Evolutionary conservation across 1,140 invertebrate genomes (phyloP).

Genomic region (Camponotus pennsylvanicus): DNA sequence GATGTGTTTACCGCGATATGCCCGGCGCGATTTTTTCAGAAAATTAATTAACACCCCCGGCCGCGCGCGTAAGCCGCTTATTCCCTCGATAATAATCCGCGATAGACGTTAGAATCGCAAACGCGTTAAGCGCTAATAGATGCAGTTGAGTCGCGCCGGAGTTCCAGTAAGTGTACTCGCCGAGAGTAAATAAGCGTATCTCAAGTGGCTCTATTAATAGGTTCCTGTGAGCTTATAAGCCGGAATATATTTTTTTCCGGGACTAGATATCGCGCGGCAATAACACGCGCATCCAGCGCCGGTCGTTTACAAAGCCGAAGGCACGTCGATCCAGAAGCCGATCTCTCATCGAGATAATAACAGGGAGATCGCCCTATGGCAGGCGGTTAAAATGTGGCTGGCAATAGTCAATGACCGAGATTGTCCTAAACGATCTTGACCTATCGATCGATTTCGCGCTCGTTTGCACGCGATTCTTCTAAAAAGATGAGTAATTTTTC

Average conservation of each 20-base stretch:
- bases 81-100: constrained; percentile 47
- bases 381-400: constrained; percentile 2
- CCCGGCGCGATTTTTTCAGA: constrained; percentile 32
- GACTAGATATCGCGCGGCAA: constrained; percentile 66
- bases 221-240: constrained; percentile 72
- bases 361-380: constrained; percentile 56
- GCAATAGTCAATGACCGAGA: constrained; percentile 52
- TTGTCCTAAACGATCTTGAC: constrained; percentile 43
- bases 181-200: constrained; percentile 73
- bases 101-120: constrained; percentile 12
- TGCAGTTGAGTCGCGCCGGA: constrained; percentile 59
- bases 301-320: constrained; percentile 53
- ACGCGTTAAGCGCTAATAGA: constrained; percentile 69
- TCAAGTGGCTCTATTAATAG: constrained; percentile 77
- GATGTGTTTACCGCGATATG: constrained; percentile 62
- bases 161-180: constrained; percentile 38
- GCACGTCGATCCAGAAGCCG: constrained; percentile 69
- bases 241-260: constrained; percentile 66
- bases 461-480: constrained; percentile 23
- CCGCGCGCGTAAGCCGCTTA: constrained; percentile 65
- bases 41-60: constrained; percentile 73
- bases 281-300: constrained; percentile 48
- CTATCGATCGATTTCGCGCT: constrained; percentile 50
- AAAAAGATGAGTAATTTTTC: neutral
- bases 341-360: constrained; percentile 69